These are phyloP conservation scores for Epirrhoe tristata DNA, from an alignment of 2,888 invertebrate genomes.

Conservation along the genomic window DNA sequence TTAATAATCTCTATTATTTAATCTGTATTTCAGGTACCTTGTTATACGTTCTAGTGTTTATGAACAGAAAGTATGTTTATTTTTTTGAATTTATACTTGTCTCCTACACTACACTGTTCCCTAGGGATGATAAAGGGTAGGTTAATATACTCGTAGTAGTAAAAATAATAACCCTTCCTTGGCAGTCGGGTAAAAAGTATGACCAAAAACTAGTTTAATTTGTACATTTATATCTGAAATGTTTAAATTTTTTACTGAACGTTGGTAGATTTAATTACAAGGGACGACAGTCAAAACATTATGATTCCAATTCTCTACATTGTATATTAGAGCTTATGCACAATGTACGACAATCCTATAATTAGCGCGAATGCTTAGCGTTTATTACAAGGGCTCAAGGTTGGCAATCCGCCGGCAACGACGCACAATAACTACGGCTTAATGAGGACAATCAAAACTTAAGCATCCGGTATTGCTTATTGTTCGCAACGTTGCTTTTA, in stretches of 20 bases:
- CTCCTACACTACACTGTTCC: too few relatives aligned
- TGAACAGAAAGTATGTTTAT: too few relatives aligned
- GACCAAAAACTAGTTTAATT: too few relatives aligned
- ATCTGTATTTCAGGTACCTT: too few relatives aligned
- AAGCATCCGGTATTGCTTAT: conserved; percentile 49
- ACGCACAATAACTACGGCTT: conserved; percentile 49
- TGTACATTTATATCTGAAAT: too few relatives aligned
- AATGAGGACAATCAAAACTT: conserved; percentile 66
- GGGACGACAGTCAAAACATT: neutral
- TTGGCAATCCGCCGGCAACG: conserved; percentile 46
- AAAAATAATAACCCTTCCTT: too few relatives aligned
- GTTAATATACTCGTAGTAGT: too few relatives aligned
- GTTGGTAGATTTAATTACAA: neutral
- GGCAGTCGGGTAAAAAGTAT: too few relatives aligned
- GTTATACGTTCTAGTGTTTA: too few relatives aligned
- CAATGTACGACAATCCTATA: conserved; percentile 31
- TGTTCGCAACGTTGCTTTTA: conserved; percentile 5
- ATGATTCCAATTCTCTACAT: conserved; percentile 8
- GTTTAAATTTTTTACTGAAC: neutral
- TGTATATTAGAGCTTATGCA: conserved; percentile 25
- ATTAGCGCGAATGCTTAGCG: conserved; percentile 32
- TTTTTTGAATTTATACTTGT: too few relatives aligned
- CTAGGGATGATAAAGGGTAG: too few relatives aligned
- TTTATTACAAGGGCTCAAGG: conserved; percentile 48
- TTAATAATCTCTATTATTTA: neutral